Percentiles rank a stretch among this genome's conserved stretches.
phyloP scores from a whole-genome alignment of 2,113 vertebrate species.

The Alexandromys fortis region DNA sequence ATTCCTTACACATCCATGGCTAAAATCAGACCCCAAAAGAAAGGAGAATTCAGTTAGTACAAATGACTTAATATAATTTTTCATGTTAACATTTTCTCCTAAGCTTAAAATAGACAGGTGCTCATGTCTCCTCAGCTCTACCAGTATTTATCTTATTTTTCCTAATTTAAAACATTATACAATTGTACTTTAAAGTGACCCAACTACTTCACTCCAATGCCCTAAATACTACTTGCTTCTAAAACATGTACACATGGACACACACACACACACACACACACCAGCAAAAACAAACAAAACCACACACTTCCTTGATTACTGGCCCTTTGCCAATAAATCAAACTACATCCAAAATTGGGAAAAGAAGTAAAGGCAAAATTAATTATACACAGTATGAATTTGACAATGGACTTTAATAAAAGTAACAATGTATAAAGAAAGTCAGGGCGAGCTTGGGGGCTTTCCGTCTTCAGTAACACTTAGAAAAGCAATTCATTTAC shows the following conservation, averaged over 20 bases:
- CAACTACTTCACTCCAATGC: neutral
- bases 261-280: neutral
- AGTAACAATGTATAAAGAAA: slow-evolving; percentile 17
- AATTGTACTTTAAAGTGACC: slow-evolving; percentile 42
- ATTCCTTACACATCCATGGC: slow-evolving; percentile 98
- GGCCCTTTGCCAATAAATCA: slow-evolving; percentile 15
- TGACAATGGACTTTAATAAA: neutral
- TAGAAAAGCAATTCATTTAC: neutral
- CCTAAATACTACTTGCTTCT: neutral
- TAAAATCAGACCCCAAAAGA: slow-evolving; percentile 76
- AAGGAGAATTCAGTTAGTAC: slow-evolving; percentile 64
- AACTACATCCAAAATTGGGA: slow-evolving; percentile 41
- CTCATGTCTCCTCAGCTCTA: neutral
- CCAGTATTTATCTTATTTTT: slow-evolving; percentile 21
- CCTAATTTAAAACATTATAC: slow-evolving; percentile 29
- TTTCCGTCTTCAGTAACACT: slow-evolving; percentile 3
- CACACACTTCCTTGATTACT: neutral
- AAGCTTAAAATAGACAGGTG: slow-evolving; percentile 41
- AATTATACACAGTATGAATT: slow-evolving; percentile 21
- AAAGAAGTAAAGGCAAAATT: slow-evolving; percentile 15
- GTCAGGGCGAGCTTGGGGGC: neutral
- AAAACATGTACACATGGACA: neutral
- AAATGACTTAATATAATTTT: slow-evolving; percentile 33
- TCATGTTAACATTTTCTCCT: neutral
- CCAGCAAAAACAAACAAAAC: neutral